These are phyloP conservation scores for Encarsia formosa DNA, from an alignment of 2,888 invertebrate genomes.

Conservation along the genomic window DNA sequence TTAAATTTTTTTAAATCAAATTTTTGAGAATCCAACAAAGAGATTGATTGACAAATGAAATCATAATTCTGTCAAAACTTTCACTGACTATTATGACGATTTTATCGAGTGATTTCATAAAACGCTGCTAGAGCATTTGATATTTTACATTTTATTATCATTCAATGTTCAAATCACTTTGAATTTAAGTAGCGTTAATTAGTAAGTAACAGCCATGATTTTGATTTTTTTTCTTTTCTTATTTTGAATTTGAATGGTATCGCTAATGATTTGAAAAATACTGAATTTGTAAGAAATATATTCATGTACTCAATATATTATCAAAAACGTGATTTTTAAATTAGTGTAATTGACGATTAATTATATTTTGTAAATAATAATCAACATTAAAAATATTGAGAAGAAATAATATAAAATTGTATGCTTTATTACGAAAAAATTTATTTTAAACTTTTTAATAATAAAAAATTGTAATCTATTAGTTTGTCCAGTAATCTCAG, in stretches of 20 bases:
- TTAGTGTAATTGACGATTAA: constrained; percentile 28
- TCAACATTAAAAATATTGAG: constrained; percentile 11
- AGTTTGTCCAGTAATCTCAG: no score
- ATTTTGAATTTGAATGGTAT: constrained; percentile 17
- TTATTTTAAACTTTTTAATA: no score
- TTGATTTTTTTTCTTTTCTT: constrained; percentile 28
- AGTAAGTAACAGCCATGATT: constrained; percentile 26
- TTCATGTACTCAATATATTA: constrained; percentile 30
- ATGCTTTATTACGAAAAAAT: no score
- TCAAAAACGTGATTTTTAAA: constrained; percentile 33
- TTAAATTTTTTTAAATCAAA: constrained; percentile 3
- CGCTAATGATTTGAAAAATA: constrained; percentile 19
- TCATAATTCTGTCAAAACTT: no score
- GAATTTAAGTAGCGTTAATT: constrained; percentile 14
- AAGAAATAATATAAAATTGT: no score
- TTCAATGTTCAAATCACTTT: neutral
- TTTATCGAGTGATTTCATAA: constrained; percentile 14
- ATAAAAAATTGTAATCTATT: no score
- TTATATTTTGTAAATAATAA: constrained; percentile 34
- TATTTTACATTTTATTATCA: neutral
- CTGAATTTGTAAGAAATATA: constrained; percentile 26
- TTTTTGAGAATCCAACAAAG: no score
- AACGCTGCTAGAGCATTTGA: constrained; percentile 8
- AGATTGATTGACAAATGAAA: no score
- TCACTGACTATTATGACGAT: no score